Conservation (phyloP, 2,113 vertebrate species). For the Sorex fumeus region DNA sequence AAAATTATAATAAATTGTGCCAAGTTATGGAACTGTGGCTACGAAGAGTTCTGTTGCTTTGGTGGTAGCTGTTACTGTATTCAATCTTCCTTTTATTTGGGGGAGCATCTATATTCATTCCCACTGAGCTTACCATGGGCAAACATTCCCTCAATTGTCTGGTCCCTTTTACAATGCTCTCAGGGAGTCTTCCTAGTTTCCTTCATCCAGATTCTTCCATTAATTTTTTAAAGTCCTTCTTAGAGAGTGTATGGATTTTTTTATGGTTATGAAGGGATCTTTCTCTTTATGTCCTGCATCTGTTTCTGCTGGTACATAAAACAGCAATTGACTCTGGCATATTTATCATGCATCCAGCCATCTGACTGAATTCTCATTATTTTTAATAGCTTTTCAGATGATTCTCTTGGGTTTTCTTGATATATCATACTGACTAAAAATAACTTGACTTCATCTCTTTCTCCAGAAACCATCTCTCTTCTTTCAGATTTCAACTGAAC, state of each 20-base stretch:
- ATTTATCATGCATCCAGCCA: neutral
- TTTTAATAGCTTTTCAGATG: conserved; percentile 58
- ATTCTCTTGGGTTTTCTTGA: conserved; percentile 47
- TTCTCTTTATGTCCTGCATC: neutral
- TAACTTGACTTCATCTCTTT: neutral
- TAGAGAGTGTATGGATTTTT: conserved; percentile 14
- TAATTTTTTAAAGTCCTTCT: conserved; percentile 7
- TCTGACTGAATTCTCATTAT: neutral
- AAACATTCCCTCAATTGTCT: neutral
- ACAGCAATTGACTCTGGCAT: neutral
- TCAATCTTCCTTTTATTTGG: conserved; percentile 48
- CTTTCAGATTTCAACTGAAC: neutral
- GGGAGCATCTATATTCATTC: neutral
- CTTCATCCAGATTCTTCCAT: neutral
- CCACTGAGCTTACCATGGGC: neutral
- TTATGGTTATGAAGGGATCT: neutral
- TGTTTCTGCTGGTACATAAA: neutral
- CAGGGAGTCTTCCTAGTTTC: conserved; percentile 17
- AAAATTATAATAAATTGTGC: neutral
- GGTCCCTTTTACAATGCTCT: neutral
- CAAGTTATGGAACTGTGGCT: neutral
- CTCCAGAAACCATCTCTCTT: conserved; percentile 8
- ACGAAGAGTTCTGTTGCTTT: neutral
- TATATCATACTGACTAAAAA: neutral
- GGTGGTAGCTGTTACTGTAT: neutral